Evolutionary conservation across 2,113 vertebrate species (phyloP), one percentile per base, ranked within the genome.

Genomic region (Hippocampus comes): DNA sequence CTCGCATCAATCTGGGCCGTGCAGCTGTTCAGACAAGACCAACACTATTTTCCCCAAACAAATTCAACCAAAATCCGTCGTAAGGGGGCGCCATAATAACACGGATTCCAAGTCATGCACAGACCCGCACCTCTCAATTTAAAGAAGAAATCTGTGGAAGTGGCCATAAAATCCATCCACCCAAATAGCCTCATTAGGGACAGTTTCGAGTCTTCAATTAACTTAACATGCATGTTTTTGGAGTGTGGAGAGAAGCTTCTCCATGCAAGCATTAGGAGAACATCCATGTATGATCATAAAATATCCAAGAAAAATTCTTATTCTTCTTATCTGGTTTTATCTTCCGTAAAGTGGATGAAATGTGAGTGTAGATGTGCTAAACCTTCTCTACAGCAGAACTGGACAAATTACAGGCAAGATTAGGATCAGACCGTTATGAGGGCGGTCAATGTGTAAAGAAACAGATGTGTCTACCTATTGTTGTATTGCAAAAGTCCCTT

Each of bases 21-120:
- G 74, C 81, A 86, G 80, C 81, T 84, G 86, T 70, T 84, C 15
- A 66, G 38, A 75, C 48, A 67, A 73, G 14, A 65, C 30, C 38
- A 42, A 21, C 43, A 42, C 63, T 70, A 63, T 56, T 27, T 66
- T 79, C 71, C 77, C 59, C 77, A 73, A 79, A 78, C 61, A 71
- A 53, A 64, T 73, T 43, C 63, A 51, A 72, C 21, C 10, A 14
- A 10, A 60, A 59, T 38, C 21, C 18, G 30, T 46, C 14, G 1
- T 23, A 27, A 18, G 64, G 15, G 23, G 43, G 64, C 64, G 43
- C 43, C 43, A 48, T 27, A 27, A 21, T 23, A 9, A 9, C 64
- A 48, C 3, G 12, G 12, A 27, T 2, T 25, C 20, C 59, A 61
- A 30, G 7, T 30, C 14, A 14, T 34, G 27, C 7, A 0, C 9